A percentile compares a stretch with the other conserved stretches of the same genome.
Conservation (phyloP, 2,888 invertebrate genomes). For the Dasysyrphus tricinctus region DNA sequence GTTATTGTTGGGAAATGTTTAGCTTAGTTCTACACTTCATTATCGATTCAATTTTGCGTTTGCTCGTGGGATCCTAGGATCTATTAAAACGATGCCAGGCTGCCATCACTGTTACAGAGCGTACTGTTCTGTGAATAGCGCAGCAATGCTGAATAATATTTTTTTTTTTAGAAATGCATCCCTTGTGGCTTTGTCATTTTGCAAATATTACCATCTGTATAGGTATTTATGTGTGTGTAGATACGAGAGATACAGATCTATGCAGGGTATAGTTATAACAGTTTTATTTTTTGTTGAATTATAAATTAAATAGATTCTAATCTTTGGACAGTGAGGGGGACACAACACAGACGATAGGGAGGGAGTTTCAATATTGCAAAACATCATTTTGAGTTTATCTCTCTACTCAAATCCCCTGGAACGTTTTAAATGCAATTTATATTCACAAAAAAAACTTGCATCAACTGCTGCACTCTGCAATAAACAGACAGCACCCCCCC, state of each 20-base stretch:
- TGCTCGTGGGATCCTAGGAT: conserved; percentile 34
- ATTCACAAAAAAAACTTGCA: conserved; percentile 49
- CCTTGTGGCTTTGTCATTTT: conserved; percentile 29
- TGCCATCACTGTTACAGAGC: conserved; percentile 6
- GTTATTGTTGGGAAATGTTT: neutral
- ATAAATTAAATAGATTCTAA: conserved; percentile 75
- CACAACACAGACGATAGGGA: neutral
- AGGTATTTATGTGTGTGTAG: neutral
- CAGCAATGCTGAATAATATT: conserved; percentile 15
- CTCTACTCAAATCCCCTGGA: conserved; percentile 56
- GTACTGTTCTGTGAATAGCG: neutral
- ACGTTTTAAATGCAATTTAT: conserved; percentile 71
- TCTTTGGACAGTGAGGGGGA: conserved; percentile 30
- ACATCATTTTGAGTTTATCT: conserved; percentile 67
- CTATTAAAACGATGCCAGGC: conserved; percentile 2
- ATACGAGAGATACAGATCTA: neutral
- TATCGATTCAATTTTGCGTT: conserved; percentile 59
- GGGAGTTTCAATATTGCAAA: conserved; percentile 54
- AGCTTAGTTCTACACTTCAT: conserved; percentile 49
- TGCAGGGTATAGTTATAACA: conserved; percentile 32
- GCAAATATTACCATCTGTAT: neutral
- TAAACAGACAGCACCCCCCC: neutral
- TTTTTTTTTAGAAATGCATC: conserved; percentile 14
- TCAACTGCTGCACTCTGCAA: conserved; percentile 9
- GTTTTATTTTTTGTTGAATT: conserved; percentile 44